A percentile compares a stretch with the other conserved stretches of the same genome.
Conservation (phyloP, 2,797 vertebrate genomes). For the Catharus ustulatus region DNA sequence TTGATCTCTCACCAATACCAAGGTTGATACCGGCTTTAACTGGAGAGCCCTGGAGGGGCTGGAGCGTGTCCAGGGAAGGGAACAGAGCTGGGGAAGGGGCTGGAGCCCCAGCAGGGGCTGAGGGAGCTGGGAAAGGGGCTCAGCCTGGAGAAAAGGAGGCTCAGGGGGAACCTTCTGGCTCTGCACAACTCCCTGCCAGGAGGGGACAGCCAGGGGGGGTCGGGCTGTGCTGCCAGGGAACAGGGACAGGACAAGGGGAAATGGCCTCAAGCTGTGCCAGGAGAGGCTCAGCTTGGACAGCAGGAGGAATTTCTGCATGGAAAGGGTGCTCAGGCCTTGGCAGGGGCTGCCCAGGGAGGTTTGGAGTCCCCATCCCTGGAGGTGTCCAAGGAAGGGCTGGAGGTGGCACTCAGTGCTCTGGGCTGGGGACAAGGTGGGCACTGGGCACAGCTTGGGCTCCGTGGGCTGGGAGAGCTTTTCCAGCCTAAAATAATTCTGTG, state of each 20-base stretch:
- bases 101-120: no score
- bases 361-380: not conserved
- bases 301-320: no score
- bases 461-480: not conserved
- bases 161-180: no score
- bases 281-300: no score
- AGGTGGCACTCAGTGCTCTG: not conserved
- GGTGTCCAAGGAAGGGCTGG: not conserved
- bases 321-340: not conserved
- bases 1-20: not conserved
- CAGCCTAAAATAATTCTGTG: not conserved
- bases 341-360: not conserved
- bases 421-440: not conserved
- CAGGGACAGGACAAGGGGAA: no score
- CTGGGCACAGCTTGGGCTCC: accelerated
- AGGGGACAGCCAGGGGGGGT: no score
- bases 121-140: no score
- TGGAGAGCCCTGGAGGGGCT: not conserved
- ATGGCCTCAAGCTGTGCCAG: no score
- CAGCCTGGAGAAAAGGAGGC: no score
- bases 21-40: not conserved
- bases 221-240: no score
- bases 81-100: no score
- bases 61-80: not conserved
- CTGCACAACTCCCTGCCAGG: no score